Conservation (phyloP, 92 coral and sea anemone species). For the Parazoanthus atlanticus region DNA sequence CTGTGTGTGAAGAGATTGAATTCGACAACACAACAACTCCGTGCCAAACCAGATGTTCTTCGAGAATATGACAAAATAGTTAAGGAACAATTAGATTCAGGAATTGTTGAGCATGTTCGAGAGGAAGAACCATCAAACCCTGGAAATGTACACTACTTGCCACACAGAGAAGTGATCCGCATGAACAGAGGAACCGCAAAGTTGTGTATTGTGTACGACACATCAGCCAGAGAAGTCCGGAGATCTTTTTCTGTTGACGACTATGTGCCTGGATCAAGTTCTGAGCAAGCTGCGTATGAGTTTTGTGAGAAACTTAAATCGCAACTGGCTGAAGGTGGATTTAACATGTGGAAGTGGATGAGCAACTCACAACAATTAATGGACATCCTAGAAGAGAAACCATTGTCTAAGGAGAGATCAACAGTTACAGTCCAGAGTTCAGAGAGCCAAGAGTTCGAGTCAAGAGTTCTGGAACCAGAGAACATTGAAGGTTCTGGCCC, state of each 20-base stretch:
- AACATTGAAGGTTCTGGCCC: background rate
- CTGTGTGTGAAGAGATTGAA: conserved; percentile 49
- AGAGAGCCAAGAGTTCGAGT: background rate
- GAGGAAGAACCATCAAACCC: conserved; percentile 8
- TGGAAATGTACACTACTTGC: conserved; percentile 51
- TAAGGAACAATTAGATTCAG: conserved; percentile 28
- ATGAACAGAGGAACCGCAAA: conserved; percentile 59
- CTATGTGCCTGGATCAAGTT: conserved; percentile 34
- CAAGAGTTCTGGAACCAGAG: too few species aligned
- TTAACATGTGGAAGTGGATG: conserved; percentile 41
- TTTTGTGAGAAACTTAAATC: conserved; percentile 29
- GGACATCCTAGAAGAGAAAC: background rate
- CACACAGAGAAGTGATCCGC: conserved; percentile 63
- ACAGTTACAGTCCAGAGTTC: conserved; percentile 24
- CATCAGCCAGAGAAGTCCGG: conserved; percentile 38
- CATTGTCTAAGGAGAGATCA: conserved; percentile 10
- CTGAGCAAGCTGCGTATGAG: conserved; percentile 23
- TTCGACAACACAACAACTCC: conserved; percentile 30
- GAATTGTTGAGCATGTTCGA: conserved; percentile 46
- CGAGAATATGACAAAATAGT: conserved; percentile 34
- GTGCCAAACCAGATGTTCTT: conserved; percentile 32
- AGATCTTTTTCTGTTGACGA: conserved; percentile 53
- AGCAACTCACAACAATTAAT: conserved; percentile 30
- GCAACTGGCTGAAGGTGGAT: conserved; percentile 48
- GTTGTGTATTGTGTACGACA: conserved; percentile 50